These are phyloP conservation scores for Oxyura jamaicensis DNA, from an alignment of 2,113 vertebrate species.

Conservation along the genomic window DNA sequence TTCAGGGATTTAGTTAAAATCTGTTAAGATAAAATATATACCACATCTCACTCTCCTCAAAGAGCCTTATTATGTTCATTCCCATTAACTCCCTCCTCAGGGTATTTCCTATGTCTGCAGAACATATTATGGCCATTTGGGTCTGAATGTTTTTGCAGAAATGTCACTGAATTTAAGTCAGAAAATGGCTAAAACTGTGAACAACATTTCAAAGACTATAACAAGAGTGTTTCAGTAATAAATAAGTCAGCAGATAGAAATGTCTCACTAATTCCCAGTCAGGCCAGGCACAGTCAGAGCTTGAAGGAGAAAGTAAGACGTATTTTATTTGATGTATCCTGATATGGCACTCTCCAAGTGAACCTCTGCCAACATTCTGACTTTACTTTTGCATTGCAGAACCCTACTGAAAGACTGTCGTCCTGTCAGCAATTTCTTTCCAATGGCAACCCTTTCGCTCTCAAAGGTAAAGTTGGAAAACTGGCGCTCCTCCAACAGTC, in stretches of 20 bases:
- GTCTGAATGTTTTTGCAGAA: constrained; percentile 62
- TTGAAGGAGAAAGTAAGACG: neutral
- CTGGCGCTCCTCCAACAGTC: neutral
- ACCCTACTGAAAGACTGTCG: neutral
- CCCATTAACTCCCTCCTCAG: constrained; percentile 71
- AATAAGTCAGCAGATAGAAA: constrained; percentile 27
- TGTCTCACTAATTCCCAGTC: neutral
- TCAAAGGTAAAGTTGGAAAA: neutral
- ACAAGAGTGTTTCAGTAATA: constrained; percentile 11
- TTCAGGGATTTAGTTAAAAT: constrained; percentile 64
- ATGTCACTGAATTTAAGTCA: constrained; percentile 58
- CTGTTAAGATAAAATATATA: constrained; percentile 70
- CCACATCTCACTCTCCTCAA: constrained; percentile 46
- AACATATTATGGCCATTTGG: constrained; percentile 71
- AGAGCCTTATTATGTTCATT: constrained; percentile 73
- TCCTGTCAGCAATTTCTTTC: constrained; percentile 13
- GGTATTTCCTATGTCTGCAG: constrained; percentile 71
- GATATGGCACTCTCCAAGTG: neutral
- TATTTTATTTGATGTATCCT: constrained; percentile 23
- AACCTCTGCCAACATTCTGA: constrained; percentile 10
- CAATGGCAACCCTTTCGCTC: neutral
- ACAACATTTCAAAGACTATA: constrained; percentile 24
- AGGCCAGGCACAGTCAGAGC: neutral
- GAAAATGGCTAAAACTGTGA: constrained; percentile 48
- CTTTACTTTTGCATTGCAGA: constrained; percentile 25